Percentiles rank a stretch among this genome's conserved stretches.
Evolutionary conservation across 1,140 invertebrate genomes (phyloP).

Genomic region (Mercenaria mercenaria): DNA sequence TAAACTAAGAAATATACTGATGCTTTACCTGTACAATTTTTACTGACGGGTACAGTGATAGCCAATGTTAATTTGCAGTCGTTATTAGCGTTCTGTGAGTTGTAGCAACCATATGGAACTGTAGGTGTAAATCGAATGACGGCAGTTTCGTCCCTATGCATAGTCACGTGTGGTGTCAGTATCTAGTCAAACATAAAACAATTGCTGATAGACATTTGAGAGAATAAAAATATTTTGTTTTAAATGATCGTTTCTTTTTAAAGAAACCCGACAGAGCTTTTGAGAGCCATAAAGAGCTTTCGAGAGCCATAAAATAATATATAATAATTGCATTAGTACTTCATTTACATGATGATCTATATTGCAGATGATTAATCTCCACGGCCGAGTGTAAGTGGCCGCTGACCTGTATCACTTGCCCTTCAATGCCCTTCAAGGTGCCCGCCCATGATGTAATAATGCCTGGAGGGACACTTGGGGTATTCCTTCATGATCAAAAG

Average conservation of each 20-base stretch:
- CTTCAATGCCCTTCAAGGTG: too few species aligned
- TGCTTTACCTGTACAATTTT: conserved; percentile 18
- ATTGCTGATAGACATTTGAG: background rate
- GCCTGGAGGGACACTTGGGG: too few species aligned
- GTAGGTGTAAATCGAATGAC: background rate
- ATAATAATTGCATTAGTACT: background rate
- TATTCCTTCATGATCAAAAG: too few species aligned
- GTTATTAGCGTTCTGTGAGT: background rate
- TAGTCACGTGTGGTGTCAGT: background rate
- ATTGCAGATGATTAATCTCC: background rate
- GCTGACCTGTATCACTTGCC: too few species aligned
- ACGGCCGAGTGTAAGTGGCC: background rate
- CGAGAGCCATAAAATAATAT: too few species aligned
- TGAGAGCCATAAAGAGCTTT: background rate
- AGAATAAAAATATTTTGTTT: background rate
- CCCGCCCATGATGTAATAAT: too few species aligned
- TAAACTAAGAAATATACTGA: background rate
- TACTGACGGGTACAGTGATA: background rate
- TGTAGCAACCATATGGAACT: background rate
- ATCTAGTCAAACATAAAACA: background rate
- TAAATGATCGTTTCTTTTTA: background rate
- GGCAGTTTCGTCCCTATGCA: conserved; percentile 20
- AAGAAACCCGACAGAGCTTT: background rate
- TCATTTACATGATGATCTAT: background rate
- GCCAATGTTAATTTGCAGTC: background rate